phyloP scores from a whole-genome alignment of 2,113 vertebrate genomes.

The Chitala chitala region DNA sequence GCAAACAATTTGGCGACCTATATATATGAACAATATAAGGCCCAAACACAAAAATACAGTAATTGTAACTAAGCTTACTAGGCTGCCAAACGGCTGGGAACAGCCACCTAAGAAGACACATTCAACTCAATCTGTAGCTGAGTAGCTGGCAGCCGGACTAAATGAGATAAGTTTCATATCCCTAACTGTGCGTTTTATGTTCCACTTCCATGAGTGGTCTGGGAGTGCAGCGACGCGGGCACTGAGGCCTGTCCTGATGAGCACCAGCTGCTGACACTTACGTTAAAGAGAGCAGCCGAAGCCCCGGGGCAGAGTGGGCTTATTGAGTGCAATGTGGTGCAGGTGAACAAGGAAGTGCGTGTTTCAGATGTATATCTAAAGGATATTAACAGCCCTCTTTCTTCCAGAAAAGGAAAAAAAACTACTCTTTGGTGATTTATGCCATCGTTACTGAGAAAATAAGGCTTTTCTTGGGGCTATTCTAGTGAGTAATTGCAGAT shows the following conservation, averaged over 20 bases:
- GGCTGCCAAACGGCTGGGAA: neutral
- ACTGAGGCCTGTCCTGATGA: constrained; percentile 55
- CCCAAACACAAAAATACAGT: too few relatives aligned
- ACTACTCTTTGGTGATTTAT: neutral
- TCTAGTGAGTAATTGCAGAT: neutral
- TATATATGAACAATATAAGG: too few relatives aligned
- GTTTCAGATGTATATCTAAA: constrained; percentile 28
- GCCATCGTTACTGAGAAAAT: neutral
- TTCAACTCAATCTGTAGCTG: constrained; percentile 22
- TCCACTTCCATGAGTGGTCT: constrained; percentile 43
- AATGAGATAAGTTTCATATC: constrained; percentile 35
- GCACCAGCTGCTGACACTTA: constrained; percentile 53
- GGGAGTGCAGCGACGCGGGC: constrained; percentile 28
- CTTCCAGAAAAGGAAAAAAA: neutral
- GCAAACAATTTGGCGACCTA: too few relatives aligned
- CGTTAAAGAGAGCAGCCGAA: constrained; percentile 45
- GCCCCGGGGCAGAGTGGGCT: constrained; percentile 43
- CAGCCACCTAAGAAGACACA: neutral
- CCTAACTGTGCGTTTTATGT: constrained; percentile 42
- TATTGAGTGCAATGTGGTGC: constrained; percentile 47
- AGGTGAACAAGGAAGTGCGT: constrained; percentile 44
- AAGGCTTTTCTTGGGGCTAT: neutral
- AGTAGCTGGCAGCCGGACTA: constrained; percentile 41
- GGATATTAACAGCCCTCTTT: neutral
- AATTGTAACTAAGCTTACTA: too few relatives aligned